These are phyloP conservation scores for Chrosomus eos DNA, from an alignment of 2,797 vertebrate species.

Conservation along the genomic window DNA sequence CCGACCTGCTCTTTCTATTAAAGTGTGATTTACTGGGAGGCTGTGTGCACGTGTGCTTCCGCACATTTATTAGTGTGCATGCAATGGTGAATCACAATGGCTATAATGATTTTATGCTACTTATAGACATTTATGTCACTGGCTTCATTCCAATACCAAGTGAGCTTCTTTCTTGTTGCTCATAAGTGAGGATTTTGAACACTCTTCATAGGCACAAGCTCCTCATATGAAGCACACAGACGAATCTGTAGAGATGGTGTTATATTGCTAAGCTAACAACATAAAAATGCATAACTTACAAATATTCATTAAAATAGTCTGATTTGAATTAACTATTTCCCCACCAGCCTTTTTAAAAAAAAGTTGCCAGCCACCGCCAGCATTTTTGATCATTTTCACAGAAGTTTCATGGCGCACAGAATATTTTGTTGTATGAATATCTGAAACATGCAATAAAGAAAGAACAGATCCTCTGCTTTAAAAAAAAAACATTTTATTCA, in stretches of 20 bases:
- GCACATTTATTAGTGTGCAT: slow-evolving; percentile 62
- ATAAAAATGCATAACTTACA: background rate
- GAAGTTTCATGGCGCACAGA: no score
- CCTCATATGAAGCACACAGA: background rate
- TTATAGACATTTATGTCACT: slow-evolving; percentile 21
- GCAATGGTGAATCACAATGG: slow-evolving; percentile 50
- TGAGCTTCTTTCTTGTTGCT: background rate
- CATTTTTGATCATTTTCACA: no score
- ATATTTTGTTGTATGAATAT: no score
- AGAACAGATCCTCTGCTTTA: no score
- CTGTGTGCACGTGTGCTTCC: slow-evolving; percentile 57
- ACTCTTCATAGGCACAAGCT: background rate
- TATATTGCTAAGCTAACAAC: background rate
- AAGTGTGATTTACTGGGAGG: slow-evolving; percentile 44
- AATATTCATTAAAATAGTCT: background rate
- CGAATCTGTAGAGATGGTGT: background rate
- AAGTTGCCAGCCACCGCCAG: no score
- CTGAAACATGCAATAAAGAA: no score
- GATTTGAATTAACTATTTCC: background rate
- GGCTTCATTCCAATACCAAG: background rate
- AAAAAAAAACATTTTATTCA: no score
- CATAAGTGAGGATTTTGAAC: background rate
- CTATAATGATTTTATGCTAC: slow-evolving; percentile 39
- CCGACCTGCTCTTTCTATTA: slow-evolving; percentile 46
- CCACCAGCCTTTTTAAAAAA: no score